These are phyloP conservation scores for Eulemur albifrons DNA, from an alignment of 2,797 vertebrate species.

Conservation along the genomic window DNA sequence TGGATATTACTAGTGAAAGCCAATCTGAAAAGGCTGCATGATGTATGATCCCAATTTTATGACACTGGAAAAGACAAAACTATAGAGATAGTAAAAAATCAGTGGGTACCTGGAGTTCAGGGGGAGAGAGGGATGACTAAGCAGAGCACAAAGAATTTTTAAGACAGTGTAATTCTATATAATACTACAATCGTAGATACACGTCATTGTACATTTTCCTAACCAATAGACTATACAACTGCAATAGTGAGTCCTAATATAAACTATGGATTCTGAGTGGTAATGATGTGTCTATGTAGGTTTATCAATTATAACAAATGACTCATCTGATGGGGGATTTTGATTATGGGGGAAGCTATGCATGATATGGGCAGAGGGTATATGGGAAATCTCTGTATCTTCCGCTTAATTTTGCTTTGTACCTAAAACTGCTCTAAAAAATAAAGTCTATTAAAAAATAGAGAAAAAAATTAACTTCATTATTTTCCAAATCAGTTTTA, in stretches of 20 bases:
- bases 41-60: neutral
- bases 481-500: neutral
- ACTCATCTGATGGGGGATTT: neutral
- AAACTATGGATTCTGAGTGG: neutral
- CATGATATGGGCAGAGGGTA: neutral
- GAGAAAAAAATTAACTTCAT: neutral
- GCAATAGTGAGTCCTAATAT: neutral
- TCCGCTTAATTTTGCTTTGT: neutral
- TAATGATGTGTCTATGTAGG: neutral
- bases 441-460: neutral
- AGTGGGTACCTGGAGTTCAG: too few species aligned
- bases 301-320: neutral
- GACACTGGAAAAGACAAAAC: neutral
- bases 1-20: neutral
- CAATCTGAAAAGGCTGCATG: neutral
- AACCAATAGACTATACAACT: neutral
- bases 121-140: too few species aligned
- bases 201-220: neutral
- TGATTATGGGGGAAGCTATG: neutral
- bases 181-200: neutral
- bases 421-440: neutral
- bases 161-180: neutral
- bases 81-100: neutral
- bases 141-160: neutral
- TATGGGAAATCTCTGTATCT: neutral